Percentiles rank a stretch among this genome's conserved stretches.
These are phyloP conservation scores for Turnix velox DNA, from an alignment of 2,113 vertebrate genomes.

Conservation along the genomic window DNA sequence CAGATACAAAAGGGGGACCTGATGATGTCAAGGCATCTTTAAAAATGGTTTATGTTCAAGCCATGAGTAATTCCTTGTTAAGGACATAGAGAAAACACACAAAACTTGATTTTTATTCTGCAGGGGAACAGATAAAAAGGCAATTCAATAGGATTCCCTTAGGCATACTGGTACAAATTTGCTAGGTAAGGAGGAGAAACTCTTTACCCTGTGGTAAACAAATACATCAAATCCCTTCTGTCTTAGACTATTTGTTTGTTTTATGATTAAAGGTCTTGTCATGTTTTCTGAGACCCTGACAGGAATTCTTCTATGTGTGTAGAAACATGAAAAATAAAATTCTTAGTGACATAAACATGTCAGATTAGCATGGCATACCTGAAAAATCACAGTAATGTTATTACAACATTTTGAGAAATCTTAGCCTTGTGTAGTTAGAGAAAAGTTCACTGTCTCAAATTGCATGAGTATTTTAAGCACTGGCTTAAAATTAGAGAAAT, in stretches of 20 bases:
- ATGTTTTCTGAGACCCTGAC: not conserved
- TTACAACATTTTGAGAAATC: not conserved
- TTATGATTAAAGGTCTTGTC: not conserved
- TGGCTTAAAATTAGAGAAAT: not conserved
- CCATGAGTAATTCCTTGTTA: not conserved
- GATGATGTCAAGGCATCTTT: not conserved
- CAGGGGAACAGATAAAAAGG: not conserved
- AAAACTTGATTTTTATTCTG: not conserved
- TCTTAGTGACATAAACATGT: not conserved
- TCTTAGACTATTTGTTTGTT: not conserved
- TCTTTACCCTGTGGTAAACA: not conserved
- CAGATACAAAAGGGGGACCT: not conserved
- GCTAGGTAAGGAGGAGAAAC: not conserved
- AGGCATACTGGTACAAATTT: not conserved
- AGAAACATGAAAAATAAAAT: not conserved
- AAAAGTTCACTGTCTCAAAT: not conserved
- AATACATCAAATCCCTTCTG: not conserved
- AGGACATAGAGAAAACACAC: not conserved
- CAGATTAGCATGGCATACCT: not conserved
- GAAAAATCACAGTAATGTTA: not conserved
- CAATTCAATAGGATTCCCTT: not conserved
- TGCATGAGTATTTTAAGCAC: not conserved
- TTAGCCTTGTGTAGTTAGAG: not conserved
- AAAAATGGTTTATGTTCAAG: not conserved
- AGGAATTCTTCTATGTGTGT: not conserved